Evolutionary conservation across 2,113 vertebrate genomes (phyloP), one percentile per base, ranked within the genome.

Genomic region (Ornithorhynchus anatinus): DNA sequence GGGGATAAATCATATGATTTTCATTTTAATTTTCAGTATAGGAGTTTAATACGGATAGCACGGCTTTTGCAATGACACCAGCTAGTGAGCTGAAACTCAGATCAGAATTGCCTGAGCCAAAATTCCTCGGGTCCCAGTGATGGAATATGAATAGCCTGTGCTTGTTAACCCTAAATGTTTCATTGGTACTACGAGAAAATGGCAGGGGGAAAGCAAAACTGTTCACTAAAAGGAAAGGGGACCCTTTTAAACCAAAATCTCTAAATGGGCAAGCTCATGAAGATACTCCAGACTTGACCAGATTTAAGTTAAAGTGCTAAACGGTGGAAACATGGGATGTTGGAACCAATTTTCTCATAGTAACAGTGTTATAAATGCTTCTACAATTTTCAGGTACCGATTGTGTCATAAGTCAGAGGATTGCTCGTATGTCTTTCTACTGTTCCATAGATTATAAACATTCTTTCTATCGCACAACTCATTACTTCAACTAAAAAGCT

Each of bases 1-100:
- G 72, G 61, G 64, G 25, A 75, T 85, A 84, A 84, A 84, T 88
- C 80, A 82, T 77, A 75, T 80, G 83, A 88, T 57, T 88, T 85
- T 88, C 83, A 84, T 88, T 85, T 84, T 81, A 84, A 84, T 85
- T 80, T 85, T 88, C 85, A 88, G 75, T 87, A 60, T 88, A 87
- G 76, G 80, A 45, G 77, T 70, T 87, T 80, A 82, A 73, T 59
- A 53, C 70, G 80, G 75, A 77, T 80, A 87, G 79, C 80, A 81
- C 81, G 85, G 84, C 47, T 84, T 88, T 75, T 78, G 50, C 39
- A 70, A 79, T 72, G 63, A 80, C 44, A 66, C 66, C 79, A 77
- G 79, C 79, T 85, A 81, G 57, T 69, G 75, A 75, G 84, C 64
- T 40, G 17, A 60, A 66, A 76, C 72, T 81, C 22, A 53, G 37